A percentile compares a stretch with the other conserved stretches of the same genome.
phyloP scores from a whole-genome alignment of 2,888 invertebrate genomes.

The Zonitis immaculata region DNA sequence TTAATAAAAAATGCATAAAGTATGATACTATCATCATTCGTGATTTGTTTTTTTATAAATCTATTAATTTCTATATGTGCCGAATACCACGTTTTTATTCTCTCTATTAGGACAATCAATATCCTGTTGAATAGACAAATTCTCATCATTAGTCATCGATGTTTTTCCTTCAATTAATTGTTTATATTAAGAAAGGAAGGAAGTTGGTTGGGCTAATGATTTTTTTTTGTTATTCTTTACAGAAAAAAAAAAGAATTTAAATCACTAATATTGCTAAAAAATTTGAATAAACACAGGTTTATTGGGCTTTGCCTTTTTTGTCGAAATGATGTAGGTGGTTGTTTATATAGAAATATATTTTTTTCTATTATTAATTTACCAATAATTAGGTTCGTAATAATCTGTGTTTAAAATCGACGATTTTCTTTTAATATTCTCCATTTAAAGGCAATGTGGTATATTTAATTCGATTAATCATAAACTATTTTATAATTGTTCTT shows the following conservation, averaged over 20 bases:
- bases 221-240: too few relatives aligned
- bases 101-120: slow-evolving; percentile 9
- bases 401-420: too few relatives aligned
- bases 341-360: not conserved
- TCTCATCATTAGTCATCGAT: not conserved
- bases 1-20: slow-evolving; percentile 9
- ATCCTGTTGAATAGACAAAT: not conserved
- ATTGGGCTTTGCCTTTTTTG: too few relatives aligned
- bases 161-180: not conserved
- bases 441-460: not conserved
- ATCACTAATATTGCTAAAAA: too few relatives aligned
- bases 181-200: not conserved
- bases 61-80: slow-evolving; percentile 9
- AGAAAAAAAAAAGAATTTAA: too few relatives aligned
- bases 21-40: slow-evolving; percentile 12
- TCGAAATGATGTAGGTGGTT: too few relatives aligned
- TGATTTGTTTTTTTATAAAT: slow-evolving; percentile 11
- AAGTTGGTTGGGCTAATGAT: not conserved
- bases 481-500: not conserved
- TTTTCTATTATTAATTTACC: not conserved
- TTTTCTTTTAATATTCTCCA: too few relatives aligned
- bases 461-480: not conserved
- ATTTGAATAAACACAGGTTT: too few relatives aligned
- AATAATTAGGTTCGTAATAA: too few relatives aligned
- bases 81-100: slow-evolving; percentile 13